Conservation (phyloP, 2,888 invertebrate species). For the Hydroisotoma schaefferi region DNA sequence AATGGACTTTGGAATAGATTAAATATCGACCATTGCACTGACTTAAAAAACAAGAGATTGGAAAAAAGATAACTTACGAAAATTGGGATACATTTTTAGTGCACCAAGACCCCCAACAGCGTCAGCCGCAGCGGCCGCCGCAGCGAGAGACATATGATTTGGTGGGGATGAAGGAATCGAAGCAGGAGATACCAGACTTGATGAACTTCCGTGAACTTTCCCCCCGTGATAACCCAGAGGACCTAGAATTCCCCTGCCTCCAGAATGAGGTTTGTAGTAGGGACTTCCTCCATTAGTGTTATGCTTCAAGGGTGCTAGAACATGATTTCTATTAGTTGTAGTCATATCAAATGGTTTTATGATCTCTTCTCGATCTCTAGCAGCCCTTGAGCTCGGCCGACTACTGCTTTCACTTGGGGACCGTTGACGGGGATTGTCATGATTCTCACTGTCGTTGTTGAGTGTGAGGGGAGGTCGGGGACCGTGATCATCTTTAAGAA, state of each 20-base stretch:
- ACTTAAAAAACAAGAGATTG: neutral
- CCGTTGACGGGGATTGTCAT: neutral
- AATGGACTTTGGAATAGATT: no score
- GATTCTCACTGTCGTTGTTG: neutral
- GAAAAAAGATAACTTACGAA: conserved; percentile 32
- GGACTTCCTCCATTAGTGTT: neutral
- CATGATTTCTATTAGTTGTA: neutral
- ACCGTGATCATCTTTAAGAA: no score
- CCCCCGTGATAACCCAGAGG: conserved; percentile 14
- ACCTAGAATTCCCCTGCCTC: neutral
- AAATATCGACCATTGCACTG: no score
- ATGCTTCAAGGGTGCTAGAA: neutral
- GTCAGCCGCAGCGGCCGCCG: conserved; percentile 29
- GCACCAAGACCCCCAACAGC: conserved; percentile 28
- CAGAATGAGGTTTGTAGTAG: neutral
- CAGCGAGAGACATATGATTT: conserved; percentile 22
- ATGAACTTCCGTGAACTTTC: conserved; percentile 16
- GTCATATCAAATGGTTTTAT: neutral
- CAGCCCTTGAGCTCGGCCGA: neutral
- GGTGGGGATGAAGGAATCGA: conserved; percentile 16
- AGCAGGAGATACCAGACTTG: conserved; percentile 19
- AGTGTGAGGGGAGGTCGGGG: conserved; percentile 9
- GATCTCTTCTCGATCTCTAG: neutral
- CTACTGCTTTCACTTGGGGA: neutral
- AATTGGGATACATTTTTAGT: conserved; percentile 41